phyloP scores from a whole-genome alignment of 2,888 invertebrate genomes.

The Campaea margaritaria region DNA sequence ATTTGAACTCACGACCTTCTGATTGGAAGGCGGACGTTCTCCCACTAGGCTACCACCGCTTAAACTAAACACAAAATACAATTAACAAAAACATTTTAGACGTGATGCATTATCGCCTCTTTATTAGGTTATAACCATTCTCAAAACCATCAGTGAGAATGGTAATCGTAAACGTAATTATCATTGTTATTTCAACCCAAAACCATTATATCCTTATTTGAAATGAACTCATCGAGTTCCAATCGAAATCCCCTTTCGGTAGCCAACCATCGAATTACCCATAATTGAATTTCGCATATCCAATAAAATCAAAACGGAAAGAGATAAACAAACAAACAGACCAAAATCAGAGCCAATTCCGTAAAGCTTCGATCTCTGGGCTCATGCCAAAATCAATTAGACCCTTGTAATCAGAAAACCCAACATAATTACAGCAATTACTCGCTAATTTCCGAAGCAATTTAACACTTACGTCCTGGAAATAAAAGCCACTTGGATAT shows the following conservation, averaged over 20 bases:
- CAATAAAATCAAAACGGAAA: conserved; percentile 50
- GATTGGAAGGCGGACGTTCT: too few species aligned
- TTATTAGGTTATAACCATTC: too few species aligned
- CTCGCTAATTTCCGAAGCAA: conserved; percentile 18
- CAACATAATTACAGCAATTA: conserved; percentile 18
- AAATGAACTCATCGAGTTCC: conserved; percentile 3
- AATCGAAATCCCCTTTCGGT: conserved; percentile 23
- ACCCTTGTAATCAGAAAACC: conserved; percentile 63
- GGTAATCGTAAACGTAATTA: too few species aligned
- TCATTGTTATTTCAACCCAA: too few species aligned
- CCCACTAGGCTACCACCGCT: too few species aligned
- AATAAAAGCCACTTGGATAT: conserved; percentile 25
- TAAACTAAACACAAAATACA: too few species aligned
- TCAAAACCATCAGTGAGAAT: too few species aligned
- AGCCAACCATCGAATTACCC: conserved; percentile 33
- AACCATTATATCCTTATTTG: background rate
- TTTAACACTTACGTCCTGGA: conserved; percentile 18
- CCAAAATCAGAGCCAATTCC: conserved; percentile 59
- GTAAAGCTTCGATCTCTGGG: conserved; percentile 63
- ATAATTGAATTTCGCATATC: conserved; percentile 56
- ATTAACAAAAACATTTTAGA: too few species aligned
- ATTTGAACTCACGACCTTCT: too few species aligned
- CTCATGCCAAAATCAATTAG: conserved; percentile 79
- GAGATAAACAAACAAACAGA: conserved; percentile 54
- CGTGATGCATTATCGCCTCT: too few species aligned